Conservation (phyloP, 2,113 vertebrate genomes). For the Microcebus ravelobensis region DNA sequence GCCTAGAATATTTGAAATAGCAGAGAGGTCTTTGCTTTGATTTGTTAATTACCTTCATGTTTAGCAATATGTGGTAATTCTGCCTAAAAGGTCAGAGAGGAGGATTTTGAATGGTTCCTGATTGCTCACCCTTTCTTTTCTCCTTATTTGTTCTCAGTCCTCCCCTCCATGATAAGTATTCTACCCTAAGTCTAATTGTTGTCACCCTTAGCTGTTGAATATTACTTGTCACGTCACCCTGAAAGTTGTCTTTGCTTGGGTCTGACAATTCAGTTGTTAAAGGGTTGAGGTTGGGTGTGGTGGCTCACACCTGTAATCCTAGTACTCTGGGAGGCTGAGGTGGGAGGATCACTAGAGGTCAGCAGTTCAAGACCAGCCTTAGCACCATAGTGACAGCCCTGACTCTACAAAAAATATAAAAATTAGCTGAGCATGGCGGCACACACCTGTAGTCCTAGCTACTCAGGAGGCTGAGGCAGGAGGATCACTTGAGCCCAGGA, state of each 20-base stretch:
- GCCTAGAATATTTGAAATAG: neutral
- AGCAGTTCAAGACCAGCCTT: too few relatives aligned
- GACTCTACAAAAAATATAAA: too few relatives aligned
- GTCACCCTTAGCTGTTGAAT: neutral
- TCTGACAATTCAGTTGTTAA: neutral
- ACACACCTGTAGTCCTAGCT: too few relatives aligned
- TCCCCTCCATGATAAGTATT: neutral
- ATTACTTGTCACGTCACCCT: neutral
- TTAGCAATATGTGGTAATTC: neutral
- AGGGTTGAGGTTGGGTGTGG: neutral
- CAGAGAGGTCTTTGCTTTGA: neutral
- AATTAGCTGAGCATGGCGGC: too few relatives aligned
- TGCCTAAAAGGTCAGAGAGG: neutral
- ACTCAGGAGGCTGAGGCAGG: too few relatives aligned
- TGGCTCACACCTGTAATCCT: too few relatives aligned
- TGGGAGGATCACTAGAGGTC: too few relatives aligned
- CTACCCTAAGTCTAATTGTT: neutral
- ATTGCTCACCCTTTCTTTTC: neutral
- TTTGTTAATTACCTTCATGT: constrained; percentile 19
- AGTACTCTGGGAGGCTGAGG: too few relatives aligned
- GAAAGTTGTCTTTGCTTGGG: neutral
- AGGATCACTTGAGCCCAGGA: too few relatives aligned
- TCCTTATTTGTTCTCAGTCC: neutral
- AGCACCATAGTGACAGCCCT: too few relatives aligned
- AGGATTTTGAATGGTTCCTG: neutral